phyloP scores from a whole-genome alignment of 92 coral and sea anemone genomes.

The Epizoanthus ramosus region DNA sequence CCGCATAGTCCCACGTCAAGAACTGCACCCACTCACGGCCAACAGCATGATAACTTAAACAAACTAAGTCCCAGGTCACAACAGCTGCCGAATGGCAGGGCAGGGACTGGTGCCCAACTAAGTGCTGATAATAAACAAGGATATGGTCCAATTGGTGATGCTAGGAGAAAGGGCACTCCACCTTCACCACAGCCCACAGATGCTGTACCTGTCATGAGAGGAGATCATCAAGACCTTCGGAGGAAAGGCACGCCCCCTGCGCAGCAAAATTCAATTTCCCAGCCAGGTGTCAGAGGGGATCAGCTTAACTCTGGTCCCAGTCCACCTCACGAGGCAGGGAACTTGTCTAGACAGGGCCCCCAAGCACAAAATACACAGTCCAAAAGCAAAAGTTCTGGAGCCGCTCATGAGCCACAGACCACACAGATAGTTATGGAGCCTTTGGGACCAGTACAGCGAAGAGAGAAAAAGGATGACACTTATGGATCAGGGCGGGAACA shows the following conservation, averaged over 20 bases:
- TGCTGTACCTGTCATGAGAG: not conserved
- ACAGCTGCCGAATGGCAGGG: conserved; percentile 2
- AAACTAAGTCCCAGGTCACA: conserved; percentile 11
- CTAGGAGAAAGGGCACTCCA: conserved; percentile 21
- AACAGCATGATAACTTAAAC: conserved; percentile 5
- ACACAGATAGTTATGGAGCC: conserved; percentile 8
- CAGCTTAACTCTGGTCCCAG: not conserved
- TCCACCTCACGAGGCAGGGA: not conserved
- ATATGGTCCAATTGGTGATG: not conserved
- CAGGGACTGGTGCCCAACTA: conserved; percentile 1
- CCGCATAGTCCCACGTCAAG: conserved; percentile 30
- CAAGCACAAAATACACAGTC: not conserved
- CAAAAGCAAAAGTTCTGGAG: conserved; percentile 8
- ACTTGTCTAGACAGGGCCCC: not conserved
- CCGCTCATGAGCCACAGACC: conserved; percentile 16
- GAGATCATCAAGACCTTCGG: not conserved
- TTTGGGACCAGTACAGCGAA: conserved; percentile 14
- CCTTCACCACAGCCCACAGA: conserved; percentile 12
- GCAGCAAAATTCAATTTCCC: conserved; percentile 42
- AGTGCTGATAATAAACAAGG: too few relatives aligned
- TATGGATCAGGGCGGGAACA: conserved; percentile 41
- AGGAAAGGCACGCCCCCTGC: conserved; percentile 46
- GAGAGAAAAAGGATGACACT: conserved; percentile 24
- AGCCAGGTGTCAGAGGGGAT: not conserved
- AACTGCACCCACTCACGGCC: not conserved